These are phyloP conservation scores for Drosophila virilis DNA, from an alignment of 1,140 invertebrate species.

Conservation along the genomic window DNA sequence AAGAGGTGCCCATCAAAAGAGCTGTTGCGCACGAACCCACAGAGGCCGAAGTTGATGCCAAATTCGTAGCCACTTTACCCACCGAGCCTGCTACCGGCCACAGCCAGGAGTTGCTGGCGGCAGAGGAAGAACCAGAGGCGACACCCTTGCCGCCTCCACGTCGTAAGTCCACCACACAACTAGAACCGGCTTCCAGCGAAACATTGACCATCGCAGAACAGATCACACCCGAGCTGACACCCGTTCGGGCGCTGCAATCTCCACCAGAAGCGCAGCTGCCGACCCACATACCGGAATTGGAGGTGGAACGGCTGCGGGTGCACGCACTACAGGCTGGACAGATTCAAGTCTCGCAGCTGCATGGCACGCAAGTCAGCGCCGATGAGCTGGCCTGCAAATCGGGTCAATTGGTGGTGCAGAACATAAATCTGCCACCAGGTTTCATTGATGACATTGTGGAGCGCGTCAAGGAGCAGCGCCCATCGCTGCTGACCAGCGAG, in stretches of 20 bases:
- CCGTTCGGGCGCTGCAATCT: slow-evolving; percentile 53
- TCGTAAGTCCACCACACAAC: slow-evolving; percentile 66
- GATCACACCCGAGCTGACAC: slow-evolving; percentile 56
- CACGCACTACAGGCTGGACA: slow-evolving; percentile 90
- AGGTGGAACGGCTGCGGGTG: slow-evolving; percentile 90
- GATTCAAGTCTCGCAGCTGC: slow-evolving; percentile 91
- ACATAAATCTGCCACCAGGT: slow-evolving; percentile 87
- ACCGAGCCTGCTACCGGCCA: slow-evolving; percentile 51
- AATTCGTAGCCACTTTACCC: slow-evolving; percentile 61
- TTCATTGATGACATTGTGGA: slow-evolving; percentile 87
- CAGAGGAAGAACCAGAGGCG: slow-evolving; percentile 30
- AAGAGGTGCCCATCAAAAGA: slow-evolving; percentile 26
- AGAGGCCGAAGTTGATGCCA: slow-evolving; percentile 56
- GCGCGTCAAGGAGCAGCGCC: slow-evolving; percentile 71
- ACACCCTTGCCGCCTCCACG: slow-evolving; percentile 73
- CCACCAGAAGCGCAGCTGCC: slow-evolving; percentile 46
- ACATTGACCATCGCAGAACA: slow-evolving; percentile 53
- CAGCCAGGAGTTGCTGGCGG: slow-evolving; percentile 13
- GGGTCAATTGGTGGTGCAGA: slow-evolving; percentile 87
- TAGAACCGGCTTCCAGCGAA: slow-evolving; percentile 47
- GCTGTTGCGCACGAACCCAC: slow-evolving; percentile 53
- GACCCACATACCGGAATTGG: slow-evolving; percentile 87
- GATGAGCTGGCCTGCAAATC: slow-evolving; percentile 86
- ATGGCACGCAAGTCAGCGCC: slow-evolving; percentile 87
- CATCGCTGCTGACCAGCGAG: slow-evolving; percentile 58